Base-by-base conservation (phyloP, 2,797 vertebrate genomes). In the Hybognathus amarus region DNA sequence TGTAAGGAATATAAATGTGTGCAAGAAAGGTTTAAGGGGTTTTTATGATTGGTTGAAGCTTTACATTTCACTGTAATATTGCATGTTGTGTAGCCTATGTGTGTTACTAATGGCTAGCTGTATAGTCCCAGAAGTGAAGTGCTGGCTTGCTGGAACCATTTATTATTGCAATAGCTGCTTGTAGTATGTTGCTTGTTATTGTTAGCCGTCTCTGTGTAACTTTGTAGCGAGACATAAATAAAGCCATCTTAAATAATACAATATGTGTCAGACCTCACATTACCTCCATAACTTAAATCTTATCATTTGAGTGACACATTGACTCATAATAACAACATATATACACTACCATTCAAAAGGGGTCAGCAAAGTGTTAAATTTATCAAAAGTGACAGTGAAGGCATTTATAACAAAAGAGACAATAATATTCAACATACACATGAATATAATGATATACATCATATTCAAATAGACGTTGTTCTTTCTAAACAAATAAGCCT, bases 1-100 rank as follows among this genome's bases (percentile, higher is more conserved):
- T 20, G 33, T 30, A 36, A n/a, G 27, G 42, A 78, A 78, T n/a
- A 78, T 24, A 66, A 50, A 78, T 36, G 7, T 47, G 4, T 9
- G 7, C 27, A 15, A 78, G 33, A 78, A 4, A 33, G 42, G 42
- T 77, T 77, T 64, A 36, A 45, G 27, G 24, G 10, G 59, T n/a
- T 64, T 77, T 45, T 77, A 77, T 77, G 64, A 40, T 64, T 64
- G 24, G 38, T 64, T 61, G 40, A 64, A 64, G 40, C 59, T 77
- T 61, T 63, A 42, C 3, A 22, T 45, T 63, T 64, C 38, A 64
- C 59, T 64, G 59, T 64, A 47, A 77, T 47, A 45, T 42, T 63
- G 59, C 38, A 77, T 77, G 38, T 18, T 78, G 42, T 17, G 61
- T 64, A n/a, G n/a, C n/a, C n/a, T n/a, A 27, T 66, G 56, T 45